Conservation (phyloP, 2,797 vertebrate species). For the Geotrypetes seraphini region DNA sequence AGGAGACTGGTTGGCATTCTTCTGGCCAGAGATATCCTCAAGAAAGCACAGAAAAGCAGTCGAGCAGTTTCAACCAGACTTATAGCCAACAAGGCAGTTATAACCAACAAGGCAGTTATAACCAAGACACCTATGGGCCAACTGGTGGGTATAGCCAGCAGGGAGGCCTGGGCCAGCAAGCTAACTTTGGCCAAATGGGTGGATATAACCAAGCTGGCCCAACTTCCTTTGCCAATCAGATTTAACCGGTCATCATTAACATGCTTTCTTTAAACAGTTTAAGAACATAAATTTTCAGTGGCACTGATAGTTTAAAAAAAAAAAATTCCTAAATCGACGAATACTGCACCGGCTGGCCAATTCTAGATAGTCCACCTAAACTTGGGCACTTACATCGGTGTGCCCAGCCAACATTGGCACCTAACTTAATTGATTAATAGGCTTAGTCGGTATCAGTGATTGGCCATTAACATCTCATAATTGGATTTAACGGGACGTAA, state of each 20-base stretch:
- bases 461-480: too few relatives aligned
- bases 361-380: too few relatives aligned
- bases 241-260: constrained; percentile 43
- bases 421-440: too few relatives aligned
- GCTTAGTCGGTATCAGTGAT: too few relatives aligned
- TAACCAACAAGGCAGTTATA: constrained; percentile 68
- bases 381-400: too few relatives aligned
- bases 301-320: constrained; percentile 30
- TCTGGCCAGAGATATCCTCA: constrained; percentile 63
- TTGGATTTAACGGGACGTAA: too few relatives aligned
- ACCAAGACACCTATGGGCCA: constrained; percentile 71
- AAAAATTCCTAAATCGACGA: constrained; percentile 24
- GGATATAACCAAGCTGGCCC: constrained; percentile 62
- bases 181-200: constrained; percentile 76
- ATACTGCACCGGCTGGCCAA: too few relatives aligned
- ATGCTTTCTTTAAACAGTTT: constrained; percentile 19
- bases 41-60: constrained; percentile 72
- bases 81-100: constrained; percentile 68
- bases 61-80: constrained; percentile 61
- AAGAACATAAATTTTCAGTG: constrained; percentile 34
- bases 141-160: constrained; percentile 65
- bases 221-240: constrained; percentile 80
- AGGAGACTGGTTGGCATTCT: constrained; percentile 93
- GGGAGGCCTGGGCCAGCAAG: constrained; percentile 53
- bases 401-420: too few relatives aligned